Base-by-base conservation (phyloP, 2,888 invertebrate species). In the Callinectes sapidus region DNA sequence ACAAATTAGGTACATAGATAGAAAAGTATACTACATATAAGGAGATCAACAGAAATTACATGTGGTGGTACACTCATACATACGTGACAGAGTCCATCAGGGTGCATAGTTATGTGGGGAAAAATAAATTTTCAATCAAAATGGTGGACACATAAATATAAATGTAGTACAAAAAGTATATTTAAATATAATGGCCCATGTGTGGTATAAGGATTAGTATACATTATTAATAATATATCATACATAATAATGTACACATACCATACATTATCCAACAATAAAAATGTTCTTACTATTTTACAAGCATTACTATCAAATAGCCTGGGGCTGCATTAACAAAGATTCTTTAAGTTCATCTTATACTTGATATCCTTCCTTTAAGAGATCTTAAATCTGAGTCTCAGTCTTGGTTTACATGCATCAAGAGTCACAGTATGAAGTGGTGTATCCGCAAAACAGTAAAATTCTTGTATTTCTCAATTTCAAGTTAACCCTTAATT, bases 71-170 rank as follows among this genome's bases (percentile, higher is more conserved):
- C 81, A 92, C 92, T 92, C 92, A 92, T 92, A 92, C 92, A 92
- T 92, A 92, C 92, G 92, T 88, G 92, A 81, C 87, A 90, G 90
- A 92, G 55, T 92, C 92, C 92, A 92, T 87, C 92, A 92, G 92
- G 90, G 92, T 92, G 92, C 92, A 90, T 90, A 90, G 77, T 88
- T 90, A 90, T 86, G 42, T 81, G 81, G 81, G 23, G 90, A 71
- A 90, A 89, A 85, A 92, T 55, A 61, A 91, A 88, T 54, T 88
- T 88, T 91, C 88, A 88, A 88, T 92, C 77, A 92, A 92, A 92
- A 87, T 55, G 88, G 92, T 87, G 90, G 90, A 90, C 90, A 90
- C 90, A 90, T 86, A 28, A 71, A 66, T 32, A 48, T 48, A 54
- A 90, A 18, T 18, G 48, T 77, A n/a, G 14, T 39, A 28, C 23